These are phyloP conservation scores for Tachystola acroxantha DNA, from an alignment of 2,888 invertebrate species.

Conservation along the genomic window DNA sequence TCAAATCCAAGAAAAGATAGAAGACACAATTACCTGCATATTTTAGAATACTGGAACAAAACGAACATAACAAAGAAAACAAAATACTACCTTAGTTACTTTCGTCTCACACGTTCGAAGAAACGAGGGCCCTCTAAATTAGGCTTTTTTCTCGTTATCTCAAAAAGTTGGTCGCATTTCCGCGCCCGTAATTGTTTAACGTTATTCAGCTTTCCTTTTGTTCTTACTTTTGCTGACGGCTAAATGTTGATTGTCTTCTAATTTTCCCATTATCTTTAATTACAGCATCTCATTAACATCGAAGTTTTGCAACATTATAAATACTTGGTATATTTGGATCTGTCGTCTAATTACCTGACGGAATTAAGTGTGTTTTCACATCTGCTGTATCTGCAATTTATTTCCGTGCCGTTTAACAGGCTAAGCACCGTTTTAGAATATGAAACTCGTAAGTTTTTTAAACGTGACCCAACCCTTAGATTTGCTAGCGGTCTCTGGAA, in stretches of 20 bases:
- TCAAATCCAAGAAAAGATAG: no score
- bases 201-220: neutral
- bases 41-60: no score
- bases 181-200: constrained; percentile 2
- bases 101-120: no score
- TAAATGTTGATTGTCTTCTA: neutral
- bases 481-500: no score
- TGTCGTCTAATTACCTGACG: constrained; percentile 75
- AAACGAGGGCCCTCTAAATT: neutral
- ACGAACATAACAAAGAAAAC: no score
- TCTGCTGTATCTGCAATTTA: constrained; percentile 75
- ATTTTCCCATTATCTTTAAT: constrained; percentile 14
- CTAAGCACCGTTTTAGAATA: constrained; percentile 73
- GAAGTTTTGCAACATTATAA: constrained; percentile 71
- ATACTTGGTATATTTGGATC: constrained; percentile 78
- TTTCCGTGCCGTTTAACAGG: constrained; percentile 77
- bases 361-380: constrained; percentile 69
- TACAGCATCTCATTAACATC: constrained; percentile 64
- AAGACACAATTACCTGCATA: no score
- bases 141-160: neutral
- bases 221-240: neutral
- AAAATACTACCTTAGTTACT: no score
- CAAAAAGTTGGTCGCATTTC: neutral
- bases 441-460: constrained; percentile 56
- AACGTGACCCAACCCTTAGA: no score